Evolutionary conservation across 2,113 vertebrate species (phyloP).

Genomic region (Mesitornis unicolor): DNA sequence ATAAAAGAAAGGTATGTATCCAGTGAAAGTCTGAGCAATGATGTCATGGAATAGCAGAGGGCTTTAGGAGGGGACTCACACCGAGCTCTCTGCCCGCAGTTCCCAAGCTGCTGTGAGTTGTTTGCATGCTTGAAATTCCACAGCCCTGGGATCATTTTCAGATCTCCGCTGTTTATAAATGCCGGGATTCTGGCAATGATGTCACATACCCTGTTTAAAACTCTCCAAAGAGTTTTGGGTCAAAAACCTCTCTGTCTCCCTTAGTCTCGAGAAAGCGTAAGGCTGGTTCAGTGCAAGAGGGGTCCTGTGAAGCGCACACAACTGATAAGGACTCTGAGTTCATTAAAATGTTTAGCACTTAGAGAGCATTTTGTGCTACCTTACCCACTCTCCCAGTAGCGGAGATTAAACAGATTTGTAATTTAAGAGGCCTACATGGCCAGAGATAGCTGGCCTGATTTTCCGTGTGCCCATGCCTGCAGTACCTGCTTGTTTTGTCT

Average conservation of each 20-base stretch:
- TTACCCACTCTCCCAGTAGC: not conserved
- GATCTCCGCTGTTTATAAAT: not conserved
- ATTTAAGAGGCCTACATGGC: not conserved
- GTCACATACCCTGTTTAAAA: slow-evolving; percentile 14
- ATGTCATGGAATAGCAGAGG: not conserved
- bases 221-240: slow-evolving; percentile 15
- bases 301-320: not conserved
- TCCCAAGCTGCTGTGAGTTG: slow-evolving; percentile 15
- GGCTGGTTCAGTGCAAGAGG: not conserved
- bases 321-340: not conserved
- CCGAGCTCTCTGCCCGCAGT: not conserved
- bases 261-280: slow-evolving; percentile 12
- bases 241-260: not conserved
- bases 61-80: not conserved
- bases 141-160: slow-evolving; percentile 30
- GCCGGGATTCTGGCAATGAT: slow-evolving; percentile 18
- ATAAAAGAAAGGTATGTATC: slow-evolving; percentile 46
- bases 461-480: not conserved
- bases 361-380: not conserved
- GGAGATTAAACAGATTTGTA: not conserved
- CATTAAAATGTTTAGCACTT: not conserved
- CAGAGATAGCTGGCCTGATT: not conserved
- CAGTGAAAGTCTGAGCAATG: not conserved
- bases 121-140: slow-evolving; percentile 55
- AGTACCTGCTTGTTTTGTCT: not conserved